A percentile compares a stretch with the other conserved stretches of the same genome.
phyloP scores from a whole-genome alignment of 2,797 vertebrate genomes.

The Cheracebus regulus region DNA sequence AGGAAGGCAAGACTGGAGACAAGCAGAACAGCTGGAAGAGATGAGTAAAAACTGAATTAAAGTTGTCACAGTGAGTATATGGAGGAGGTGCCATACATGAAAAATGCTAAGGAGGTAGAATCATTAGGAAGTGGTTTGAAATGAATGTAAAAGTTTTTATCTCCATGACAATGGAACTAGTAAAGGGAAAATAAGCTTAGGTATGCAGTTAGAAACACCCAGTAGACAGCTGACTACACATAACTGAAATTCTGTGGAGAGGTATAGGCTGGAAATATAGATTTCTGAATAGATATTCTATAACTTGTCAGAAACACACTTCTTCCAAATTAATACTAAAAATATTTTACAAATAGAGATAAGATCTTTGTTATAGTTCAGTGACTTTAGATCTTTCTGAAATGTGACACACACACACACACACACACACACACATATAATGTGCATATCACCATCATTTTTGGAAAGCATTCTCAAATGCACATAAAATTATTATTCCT shows the following conservation, averaged over 20 bases:
- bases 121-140: not conserved
- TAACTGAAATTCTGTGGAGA: not conserved
- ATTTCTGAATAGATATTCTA: not conserved
- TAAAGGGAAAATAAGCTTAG: not conserved
- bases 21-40: not conserved
- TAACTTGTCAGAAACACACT: not conserved
- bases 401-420: not conserved
- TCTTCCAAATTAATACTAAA: not conserved
- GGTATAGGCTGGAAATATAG: not conserved
- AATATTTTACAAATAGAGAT: not conserved
- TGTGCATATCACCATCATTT: not conserved
- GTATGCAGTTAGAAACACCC: not conserved
- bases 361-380: not conserved
- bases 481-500: not conserved
- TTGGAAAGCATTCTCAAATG: not conserved
- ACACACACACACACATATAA: not conserved
- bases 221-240: not conserved
- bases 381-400: not conserved
- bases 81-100: not conserved
- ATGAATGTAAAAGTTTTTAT: not conserved
- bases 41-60: not conserved
- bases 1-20: not conserved
- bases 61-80: not conserved
- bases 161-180: not conserved
- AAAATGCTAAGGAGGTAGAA: not conserved